These are phyloP conservation scores for Jaculus jaculus DNA, from an alignment of 2,113 vertebrate species.

Conservation along the genomic window DNA sequence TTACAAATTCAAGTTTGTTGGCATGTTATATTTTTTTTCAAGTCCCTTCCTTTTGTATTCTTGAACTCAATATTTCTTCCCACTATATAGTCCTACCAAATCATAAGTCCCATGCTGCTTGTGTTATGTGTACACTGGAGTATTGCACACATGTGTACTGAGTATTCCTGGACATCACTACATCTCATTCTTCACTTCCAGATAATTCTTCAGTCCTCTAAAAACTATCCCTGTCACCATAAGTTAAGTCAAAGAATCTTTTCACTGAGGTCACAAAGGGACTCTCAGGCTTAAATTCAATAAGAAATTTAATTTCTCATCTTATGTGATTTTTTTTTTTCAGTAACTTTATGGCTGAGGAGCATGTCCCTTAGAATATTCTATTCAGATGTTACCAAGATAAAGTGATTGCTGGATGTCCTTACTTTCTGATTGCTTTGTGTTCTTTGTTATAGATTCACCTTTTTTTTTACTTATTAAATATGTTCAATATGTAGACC, in stretches of 20 bases:
- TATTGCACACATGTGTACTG: neutral
- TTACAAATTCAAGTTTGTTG: neutral
- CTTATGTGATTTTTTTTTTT: neutral
- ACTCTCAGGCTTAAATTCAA: neutral
- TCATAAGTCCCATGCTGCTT: rapidly evolving
- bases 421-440: neutral
- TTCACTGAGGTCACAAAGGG: neutral
- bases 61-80: neutral
- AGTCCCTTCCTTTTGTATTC: neutral
- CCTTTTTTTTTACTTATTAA: neutral
- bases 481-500: neutral
- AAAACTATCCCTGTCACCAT: neutral
- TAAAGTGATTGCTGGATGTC: neutral
- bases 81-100: neutral
- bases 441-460: neutral
- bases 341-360: neutral
- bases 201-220: neutral
- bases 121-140: rapidly evolving
- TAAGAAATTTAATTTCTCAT: neutral
- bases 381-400: neutral
- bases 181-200: neutral
- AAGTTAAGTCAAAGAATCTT: neutral
- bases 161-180: neutral
- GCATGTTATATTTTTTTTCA: neutral
- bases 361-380: neutral